Evolutionary conservation across 2,888 invertebrate species (phyloP).

Genomic region (Ochropleura leucogaster): DNA sequence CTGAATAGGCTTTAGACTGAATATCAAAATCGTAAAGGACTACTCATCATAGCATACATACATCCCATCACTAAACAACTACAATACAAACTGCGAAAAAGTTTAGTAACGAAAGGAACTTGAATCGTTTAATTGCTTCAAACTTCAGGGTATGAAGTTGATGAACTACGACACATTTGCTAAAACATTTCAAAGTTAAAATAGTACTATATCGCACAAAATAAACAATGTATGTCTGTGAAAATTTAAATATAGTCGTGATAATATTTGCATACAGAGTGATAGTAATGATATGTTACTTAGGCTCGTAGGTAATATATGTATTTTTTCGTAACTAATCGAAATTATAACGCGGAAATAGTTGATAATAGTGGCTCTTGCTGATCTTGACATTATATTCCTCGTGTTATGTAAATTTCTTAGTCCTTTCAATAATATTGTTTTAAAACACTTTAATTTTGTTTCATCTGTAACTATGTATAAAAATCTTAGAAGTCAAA

Average conservation of each 20-base stretch:
- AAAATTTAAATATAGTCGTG: conserved; percentile 21
- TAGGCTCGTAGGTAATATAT: conserved; percentile 10
- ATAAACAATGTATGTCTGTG: conserved; percentile 15
- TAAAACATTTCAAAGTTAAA: conserved; percentile 33
- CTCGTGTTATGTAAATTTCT: background rate
- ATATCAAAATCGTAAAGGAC: no score
- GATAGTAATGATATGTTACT: conserved; percentile 15
- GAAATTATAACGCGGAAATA: conserved; percentile 9
- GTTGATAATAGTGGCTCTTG: background rate
- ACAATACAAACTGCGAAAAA: no score
- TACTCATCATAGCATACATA: no score
- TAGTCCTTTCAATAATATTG: background rate
- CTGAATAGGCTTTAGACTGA: no score
- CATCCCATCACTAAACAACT: no score
- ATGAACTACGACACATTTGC: background rate
- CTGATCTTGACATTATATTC: background rate
- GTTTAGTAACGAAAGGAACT: no score
- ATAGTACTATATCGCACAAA: background rate
- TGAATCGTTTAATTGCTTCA: background rate
- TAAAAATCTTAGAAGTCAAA: no score
- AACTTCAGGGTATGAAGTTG: conserved; percentile 2
- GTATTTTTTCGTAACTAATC: conserved; percentile 12
- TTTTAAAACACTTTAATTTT: background rate
- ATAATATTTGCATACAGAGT: conserved; percentile 25
- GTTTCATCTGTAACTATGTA: no score